These are phyloP conservation scores for Apis cerana DNA, from an alignment of 1,140 invertebrate genomes.

Conservation along the genomic window DNA sequence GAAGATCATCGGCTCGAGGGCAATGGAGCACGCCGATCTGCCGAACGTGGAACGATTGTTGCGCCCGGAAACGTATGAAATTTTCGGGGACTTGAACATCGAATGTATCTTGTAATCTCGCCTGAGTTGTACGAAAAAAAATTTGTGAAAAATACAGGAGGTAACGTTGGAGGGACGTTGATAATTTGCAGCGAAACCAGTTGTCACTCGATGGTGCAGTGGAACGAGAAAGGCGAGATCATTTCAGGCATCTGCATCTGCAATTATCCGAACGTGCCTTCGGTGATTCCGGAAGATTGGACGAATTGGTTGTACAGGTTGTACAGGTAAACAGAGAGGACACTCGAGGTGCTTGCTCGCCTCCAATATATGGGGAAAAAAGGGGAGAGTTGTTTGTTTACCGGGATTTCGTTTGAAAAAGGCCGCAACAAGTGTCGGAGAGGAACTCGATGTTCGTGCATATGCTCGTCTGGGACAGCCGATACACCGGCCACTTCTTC, in stretches of 20 bases:
- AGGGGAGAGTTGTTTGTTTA: not conserved
- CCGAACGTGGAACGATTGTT: conserved; percentile 35
- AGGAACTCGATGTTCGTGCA: conserved; percentile 83
- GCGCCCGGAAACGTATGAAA: conserved; percentile 41
- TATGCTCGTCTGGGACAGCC: conserved; percentile 80
- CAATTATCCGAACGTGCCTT: conserved; percentile 81
- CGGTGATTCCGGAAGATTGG: conserved; percentile 80
- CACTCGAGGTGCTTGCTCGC: not conserved
- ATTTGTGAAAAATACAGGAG: not conserved
- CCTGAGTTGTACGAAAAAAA: no score
- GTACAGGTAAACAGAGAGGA: conserved; percentile 77
- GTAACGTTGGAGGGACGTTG: not conserved
- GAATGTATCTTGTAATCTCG: conserved; percentile 54
- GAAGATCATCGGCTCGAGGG: conserved; percentile 36
- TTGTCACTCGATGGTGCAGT: conserved; percentile 76
- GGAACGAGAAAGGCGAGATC: conserved; percentile 75
- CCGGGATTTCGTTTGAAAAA: conserved; percentile 21
- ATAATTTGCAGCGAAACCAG: conserved; percentile 76
- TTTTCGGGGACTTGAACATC: conserved; percentile 57
- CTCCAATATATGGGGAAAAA: not conserved
- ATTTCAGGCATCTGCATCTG: conserved; percentile 80
- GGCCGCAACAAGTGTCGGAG: conserved; percentile 74
- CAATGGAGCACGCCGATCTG: conserved; percentile 49
- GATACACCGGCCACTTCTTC: conserved; percentile 79
- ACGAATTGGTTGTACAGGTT: conserved; percentile 79